Conservation (phyloP, 2,113 vertebrate species). For the Melozone crissalis region DNA sequence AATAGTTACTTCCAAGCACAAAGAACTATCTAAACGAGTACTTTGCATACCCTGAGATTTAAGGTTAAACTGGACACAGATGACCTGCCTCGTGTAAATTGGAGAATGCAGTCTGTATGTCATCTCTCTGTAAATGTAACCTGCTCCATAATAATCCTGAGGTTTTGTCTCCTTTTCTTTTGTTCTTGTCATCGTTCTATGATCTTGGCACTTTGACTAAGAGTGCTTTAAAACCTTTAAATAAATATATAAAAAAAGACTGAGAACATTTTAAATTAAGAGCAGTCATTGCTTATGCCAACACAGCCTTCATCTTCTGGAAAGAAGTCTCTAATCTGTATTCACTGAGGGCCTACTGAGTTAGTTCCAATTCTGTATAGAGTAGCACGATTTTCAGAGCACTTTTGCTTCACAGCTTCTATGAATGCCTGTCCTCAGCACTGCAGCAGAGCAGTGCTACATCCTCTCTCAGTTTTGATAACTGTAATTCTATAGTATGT, state of each 20-base stretch:
- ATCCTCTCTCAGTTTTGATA: not conserved
- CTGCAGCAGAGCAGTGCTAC: not conserved
- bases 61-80: not conserved
- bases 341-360: not conserved
- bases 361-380: not conserved
- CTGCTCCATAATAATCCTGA: not conserved
- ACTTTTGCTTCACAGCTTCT: not conserved
- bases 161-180: not conserved
- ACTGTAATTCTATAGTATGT: fast-evolving
- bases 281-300: not conserved
- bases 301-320: not conserved
- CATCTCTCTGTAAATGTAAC: not conserved
- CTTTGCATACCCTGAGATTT: not conserved
- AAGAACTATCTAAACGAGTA: not conserved
- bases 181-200: not conserved
- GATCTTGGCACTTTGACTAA: not conserved
- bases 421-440: not conserved
- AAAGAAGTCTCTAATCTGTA: not conserved
- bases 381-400: not conserved
- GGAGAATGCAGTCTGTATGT: not conserved
- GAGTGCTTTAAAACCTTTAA: not conserved
- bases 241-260: not conserved
- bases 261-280: not conserved
- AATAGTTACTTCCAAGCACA: not conserved
- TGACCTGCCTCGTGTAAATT: not conserved